Evolutionary conservation across 92 coral and sea anemone genomes (phyloP), one percentile per base, ranked within the genome.

Genomic region (Muricea muricata): DNA sequence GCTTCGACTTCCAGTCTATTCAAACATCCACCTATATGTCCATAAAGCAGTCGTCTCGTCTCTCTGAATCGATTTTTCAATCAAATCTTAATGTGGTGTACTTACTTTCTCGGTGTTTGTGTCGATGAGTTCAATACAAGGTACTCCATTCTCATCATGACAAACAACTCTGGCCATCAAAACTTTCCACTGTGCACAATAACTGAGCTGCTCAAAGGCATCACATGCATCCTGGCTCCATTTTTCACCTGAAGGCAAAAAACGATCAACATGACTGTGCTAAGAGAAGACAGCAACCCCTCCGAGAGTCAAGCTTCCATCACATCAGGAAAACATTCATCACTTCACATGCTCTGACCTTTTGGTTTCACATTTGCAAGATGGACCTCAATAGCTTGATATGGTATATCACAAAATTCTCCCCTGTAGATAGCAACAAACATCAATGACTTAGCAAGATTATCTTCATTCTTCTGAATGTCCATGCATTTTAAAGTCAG

Each of bases 301-400:
- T 18, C 6, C 15, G 5, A 55, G 42, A 9, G 42, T 4, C 42
- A 37, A 37, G 5, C 42, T 9, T 37, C 42, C 42, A 37, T 4
- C 9, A 37, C 4, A 37, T 37, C 42, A 37, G 4, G 42, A 37
- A 4, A 37, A n/a, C n/a, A n/a, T n/a, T n/a, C n/a, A 37, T 37
- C 9, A 37, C 42, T 37, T 4, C 4, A 37, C 42, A 37, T 37
- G 65, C 32, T 10, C 69, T 18, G 81, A 95, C 99, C 97, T 81
- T 85, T 89, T 29, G 99, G 96, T 65, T 66, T 87, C n/a, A 86
- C 79, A 72, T 89, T 89, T 29, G 94, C 96, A 32, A 96, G 77
- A 25, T 47, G 85, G 34, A 97, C 93, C 45, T 88, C 97, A 67
- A 96, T 76, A 33, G 99, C 99, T 90, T 96, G 99, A 69, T 88